A percentile compares a stretch with the other conserved stretches of the same genome.
These are phyloP conservation scores for Romanogobio albipinnatus DNA, from an alignment of 2,113 vertebrate genomes.

Conservation along the genomic window DNA sequence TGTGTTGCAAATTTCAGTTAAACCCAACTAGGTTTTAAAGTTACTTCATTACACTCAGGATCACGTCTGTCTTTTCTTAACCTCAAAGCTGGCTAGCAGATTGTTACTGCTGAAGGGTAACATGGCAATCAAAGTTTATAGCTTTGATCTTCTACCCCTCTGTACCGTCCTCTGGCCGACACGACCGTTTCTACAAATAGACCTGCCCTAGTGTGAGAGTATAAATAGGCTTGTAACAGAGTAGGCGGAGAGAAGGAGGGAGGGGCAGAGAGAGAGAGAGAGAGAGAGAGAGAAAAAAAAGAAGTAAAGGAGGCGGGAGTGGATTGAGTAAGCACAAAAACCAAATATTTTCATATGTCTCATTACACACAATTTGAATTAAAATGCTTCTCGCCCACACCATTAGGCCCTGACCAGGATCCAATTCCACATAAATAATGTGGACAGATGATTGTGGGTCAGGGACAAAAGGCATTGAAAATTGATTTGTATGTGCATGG, in stretches of 20 bases:
- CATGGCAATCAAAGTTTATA: background rate
- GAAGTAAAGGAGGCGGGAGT: constrained; percentile 32
- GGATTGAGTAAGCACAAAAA: constrained; percentile 21
- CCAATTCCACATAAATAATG: background rate
- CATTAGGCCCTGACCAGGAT: background rate
- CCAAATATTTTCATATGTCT: constrained; percentile 43
- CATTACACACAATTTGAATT: constrained; percentile 1
- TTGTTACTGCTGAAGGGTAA: background rate
- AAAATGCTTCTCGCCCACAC: background rate
- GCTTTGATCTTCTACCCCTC: constrained; percentile 5
- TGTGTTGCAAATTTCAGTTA: constrained; percentile 18
- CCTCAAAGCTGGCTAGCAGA: background rate
- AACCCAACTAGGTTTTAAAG: background rate
- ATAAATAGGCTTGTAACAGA: constrained; percentile 54
- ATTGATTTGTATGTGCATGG: background rate
- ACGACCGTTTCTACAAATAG: constrained; percentile 54
- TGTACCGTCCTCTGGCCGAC: background rate
- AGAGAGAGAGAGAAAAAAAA: constrained; percentile 31
- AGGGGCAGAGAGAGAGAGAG: constrained; percentile 23
- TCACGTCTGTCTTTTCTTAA: background rate
- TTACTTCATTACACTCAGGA: background rate
- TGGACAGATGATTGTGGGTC: constrained; percentile 22
- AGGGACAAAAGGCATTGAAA: background rate
- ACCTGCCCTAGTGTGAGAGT: constrained; percentile 37
- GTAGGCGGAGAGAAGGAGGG: constrained; percentile 32